Base-by-base conservation (phyloP, 2,888 invertebrate species). In the Julus scandinavius region DNA sequence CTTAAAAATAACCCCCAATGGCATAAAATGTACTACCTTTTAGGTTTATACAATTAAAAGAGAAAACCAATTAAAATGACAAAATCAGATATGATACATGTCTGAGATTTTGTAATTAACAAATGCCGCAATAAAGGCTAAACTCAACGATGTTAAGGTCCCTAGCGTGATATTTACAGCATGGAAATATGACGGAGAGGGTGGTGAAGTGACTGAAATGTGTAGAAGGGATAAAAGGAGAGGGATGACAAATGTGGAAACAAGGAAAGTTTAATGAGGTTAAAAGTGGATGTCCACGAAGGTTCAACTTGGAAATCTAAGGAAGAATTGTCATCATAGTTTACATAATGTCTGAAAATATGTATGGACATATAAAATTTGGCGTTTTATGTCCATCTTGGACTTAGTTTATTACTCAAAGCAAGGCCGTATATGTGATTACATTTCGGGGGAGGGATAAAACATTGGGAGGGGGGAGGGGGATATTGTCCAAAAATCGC, bases 61-160 rank as follows among this genome's bases (percentile, higher is more conserved):
- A 72, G 63, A 20, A 63, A 63, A 63, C n/a, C 63, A 72, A 72
- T 72, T 72, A 72, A 72, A 72, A 72, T 29, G 63, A 20, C 29
- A 72, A 72, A 72, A 72, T 17, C 54, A 54, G 54, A 54, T 54
- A 72, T 29, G 72, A 11, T 72, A 17, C 54, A 17, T 54, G 54
- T 54, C 54, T 54, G 4, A 20, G 20, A 72, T 72, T 72, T 72
- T 11, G 20, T 7, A 20, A 63, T 72, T 72, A 72, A 72, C 29
- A 72, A 72, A 72, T 72, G 72, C 72, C 20, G 72, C 72, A 11
- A 11, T 72, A 29, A 11, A 29, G 29, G 9, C 11, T 72, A 72
- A 72, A 72, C 20, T 20, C 72, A 7, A n/a, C 63, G n/a, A 63
- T 63, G n/a, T 4, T 20, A 63, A 29, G 0, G n/a, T 63, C 63